Evolutionary conservation across 2,888 invertebrate genomes (phyloP).

Genomic region (Limnephilus rhombicus): DNA sequence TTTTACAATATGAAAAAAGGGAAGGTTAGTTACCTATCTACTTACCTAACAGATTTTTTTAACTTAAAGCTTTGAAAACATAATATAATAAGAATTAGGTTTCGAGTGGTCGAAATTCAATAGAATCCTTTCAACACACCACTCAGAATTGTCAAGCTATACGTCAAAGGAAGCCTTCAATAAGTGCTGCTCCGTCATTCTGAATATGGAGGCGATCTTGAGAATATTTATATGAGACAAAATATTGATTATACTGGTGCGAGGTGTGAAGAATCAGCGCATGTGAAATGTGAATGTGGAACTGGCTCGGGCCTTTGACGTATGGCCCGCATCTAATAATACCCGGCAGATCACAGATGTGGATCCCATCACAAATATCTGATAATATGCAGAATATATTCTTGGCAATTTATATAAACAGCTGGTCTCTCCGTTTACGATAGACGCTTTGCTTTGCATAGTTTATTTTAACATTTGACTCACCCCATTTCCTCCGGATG

Average conservation of each 20-base stretch:
- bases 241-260: not conserved
- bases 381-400: conserved; percentile 42
- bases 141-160: not conserved
- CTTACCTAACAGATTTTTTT: not conserved
- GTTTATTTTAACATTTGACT: conserved; percentile 63
- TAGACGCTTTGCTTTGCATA: conserved; percentile 40
- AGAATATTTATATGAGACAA: not conserved
- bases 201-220: not conserved
- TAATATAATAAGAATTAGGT: too few relatives aligned
- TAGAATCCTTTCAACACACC: not conserved
- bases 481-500: conserved; percentile 58
- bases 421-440: conserved; percentile 38
- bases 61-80: not conserved
- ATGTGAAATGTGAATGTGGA: too few relatives aligned
- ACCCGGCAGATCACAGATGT: conserved; percentile 26
- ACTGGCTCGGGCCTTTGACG: conserved; percentile 13
- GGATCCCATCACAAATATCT: conserved; percentile 28
- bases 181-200: too few relatives aligned
- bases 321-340: conserved; percentile 9
- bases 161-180: not conserved
- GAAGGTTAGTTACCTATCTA: not conserved
- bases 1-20: not conserved
- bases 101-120: not conserved
- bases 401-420: conserved; percentile 45
- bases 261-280: not conserved